Base-by-base conservation (phyloP, 2,888 invertebrate genomes). In the Drosophila cognata region DNA sequence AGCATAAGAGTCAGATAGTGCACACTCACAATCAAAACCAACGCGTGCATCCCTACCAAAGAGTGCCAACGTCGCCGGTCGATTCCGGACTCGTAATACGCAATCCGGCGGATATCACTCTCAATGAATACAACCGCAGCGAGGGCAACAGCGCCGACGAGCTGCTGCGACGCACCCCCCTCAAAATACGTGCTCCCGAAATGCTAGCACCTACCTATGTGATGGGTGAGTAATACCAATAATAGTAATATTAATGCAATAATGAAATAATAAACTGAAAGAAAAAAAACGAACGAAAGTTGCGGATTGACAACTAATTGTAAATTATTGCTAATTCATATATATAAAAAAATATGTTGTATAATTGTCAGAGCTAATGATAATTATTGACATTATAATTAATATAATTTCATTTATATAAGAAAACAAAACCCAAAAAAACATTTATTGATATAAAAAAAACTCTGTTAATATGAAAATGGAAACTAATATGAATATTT, bases 81-180 rank as follows among this genome's bases (percentile, higher is more conserved):
- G 84, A 82, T 38, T 67, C 77, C 48, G 73, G 76, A 5, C 64
- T 79, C 21, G 76, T 69, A n/a, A 73, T 92, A 55, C 92, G 93
- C 33, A 92, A 89, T 83, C 91, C 92, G 36, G 92, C 90, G 5
- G 93, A 93, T 69, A 93, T 93, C 79, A 93, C 93, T 13, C 84
- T 93, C 50, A 93, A 93, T 69, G 93, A 93, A 77, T 93, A 93
- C 77, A 93, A 93, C 71, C 91, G 93, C 38, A 86, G 88, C 48
- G 86, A 89, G 43, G 88, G 82, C 65, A 88, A 72, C 67, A 84
- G 88, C 62, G 86, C 91, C 18, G 92, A 92, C 36, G 92, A 91
- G 64, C 77, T 91, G 71, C 70, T 93, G 63, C 86, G 92, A 18
- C 90, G 92, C 33, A 89, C 91, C 2, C 91, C 92, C 11, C 81